Conservation (phyloP, 2,797 vertebrate species). For the Cirrhinus molitorella region DNA sequence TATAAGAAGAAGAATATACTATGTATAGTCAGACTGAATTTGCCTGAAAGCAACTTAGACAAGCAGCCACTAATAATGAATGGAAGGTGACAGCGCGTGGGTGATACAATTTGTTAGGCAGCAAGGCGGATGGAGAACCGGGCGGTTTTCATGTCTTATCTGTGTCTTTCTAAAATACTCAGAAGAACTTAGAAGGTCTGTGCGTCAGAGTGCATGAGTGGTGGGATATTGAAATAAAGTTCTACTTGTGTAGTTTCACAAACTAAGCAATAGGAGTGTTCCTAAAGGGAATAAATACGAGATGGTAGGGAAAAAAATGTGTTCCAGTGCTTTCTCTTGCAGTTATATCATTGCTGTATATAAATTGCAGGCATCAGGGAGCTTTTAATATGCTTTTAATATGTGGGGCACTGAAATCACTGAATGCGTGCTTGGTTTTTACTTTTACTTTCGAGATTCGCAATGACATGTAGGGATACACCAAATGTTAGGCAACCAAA, state of each 20-base stretch:
- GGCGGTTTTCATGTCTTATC: conserved; percentile 40
- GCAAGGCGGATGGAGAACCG: conserved; percentile 6
- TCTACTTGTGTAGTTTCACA: not conserved
- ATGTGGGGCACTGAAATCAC: too few relatives aligned
- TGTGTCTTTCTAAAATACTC: conserved; percentile 27
- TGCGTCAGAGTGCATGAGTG: conserved; percentile 5
- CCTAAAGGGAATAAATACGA: too few relatives aligned
- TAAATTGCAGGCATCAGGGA: too few relatives aligned
- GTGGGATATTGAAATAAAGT: not conserved
- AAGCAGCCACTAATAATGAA: conserved; percentile 31
- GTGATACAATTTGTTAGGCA: conserved; percentile 32
- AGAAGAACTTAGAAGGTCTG: conserved; percentile 7
- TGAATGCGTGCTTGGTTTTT: too few relatives aligned
- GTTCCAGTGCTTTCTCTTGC: too few relatives aligned
- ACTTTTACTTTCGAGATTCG: too few relatives aligned
- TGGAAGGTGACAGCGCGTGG: conserved; percentile 26
- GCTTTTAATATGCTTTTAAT: too few relatives aligned
- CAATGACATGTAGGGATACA: too few relatives aligned
- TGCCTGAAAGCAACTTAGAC: conserved; percentile 10
- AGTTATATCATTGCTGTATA: too few relatives aligned
- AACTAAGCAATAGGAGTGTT: not conserved
- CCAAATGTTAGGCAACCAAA: too few relatives aligned
- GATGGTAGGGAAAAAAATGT: too few relatives aligned
- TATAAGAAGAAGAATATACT: not conserved
- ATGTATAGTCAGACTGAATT: conserved; percentile 16